Conservation (phyloP, 2,888 invertebrate species). For the Disparrhopalites patrizii region DNA sequence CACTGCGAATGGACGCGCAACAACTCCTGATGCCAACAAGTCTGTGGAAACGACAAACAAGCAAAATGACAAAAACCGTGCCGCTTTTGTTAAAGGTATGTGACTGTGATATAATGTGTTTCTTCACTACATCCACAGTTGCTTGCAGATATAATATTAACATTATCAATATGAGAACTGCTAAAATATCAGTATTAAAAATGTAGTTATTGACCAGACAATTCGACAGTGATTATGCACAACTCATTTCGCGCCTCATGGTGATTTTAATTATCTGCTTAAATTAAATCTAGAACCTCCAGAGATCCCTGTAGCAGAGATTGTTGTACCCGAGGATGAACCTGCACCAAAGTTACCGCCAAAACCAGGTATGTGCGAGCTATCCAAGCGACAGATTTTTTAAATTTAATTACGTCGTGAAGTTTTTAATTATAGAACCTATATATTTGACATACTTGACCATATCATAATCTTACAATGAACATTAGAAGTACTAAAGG, state of each 20-base stretch:
- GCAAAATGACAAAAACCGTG: slow-evolving; percentile 10
- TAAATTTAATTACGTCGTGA: background rate
- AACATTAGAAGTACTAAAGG: no score
- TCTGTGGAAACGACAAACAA: background rate
- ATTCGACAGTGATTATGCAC: no score
- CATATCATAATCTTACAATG: no score
- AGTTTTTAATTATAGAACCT: no score
- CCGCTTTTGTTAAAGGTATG: slow-evolving; percentile 15
- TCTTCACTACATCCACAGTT: background rate
- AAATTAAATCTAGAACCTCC: slow-evolving; percentile 18
- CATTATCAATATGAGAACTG: no score
- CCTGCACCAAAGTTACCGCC: slow-evolving; percentile 67
- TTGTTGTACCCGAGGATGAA: slow-evolving; percentile 47
- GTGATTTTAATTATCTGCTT: background rate
- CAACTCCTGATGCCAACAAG: background rate
- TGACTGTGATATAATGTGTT: background rate
- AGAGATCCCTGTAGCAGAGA: slow-evolving; percentile 34
- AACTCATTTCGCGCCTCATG: no score
- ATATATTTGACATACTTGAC: no score
- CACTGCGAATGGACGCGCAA: slow-evolving; percentile 5
- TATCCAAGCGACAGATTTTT: no score
- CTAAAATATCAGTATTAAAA: no score
- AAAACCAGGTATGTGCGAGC: slow-evolving; percentile 65
- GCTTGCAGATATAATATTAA: background rate
- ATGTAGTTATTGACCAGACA: no score